Evolutionary conservation across 2,113 vertebrate genomes (phyloP).

Genomic region (Ornithorhynchus anatinus): DNA sequence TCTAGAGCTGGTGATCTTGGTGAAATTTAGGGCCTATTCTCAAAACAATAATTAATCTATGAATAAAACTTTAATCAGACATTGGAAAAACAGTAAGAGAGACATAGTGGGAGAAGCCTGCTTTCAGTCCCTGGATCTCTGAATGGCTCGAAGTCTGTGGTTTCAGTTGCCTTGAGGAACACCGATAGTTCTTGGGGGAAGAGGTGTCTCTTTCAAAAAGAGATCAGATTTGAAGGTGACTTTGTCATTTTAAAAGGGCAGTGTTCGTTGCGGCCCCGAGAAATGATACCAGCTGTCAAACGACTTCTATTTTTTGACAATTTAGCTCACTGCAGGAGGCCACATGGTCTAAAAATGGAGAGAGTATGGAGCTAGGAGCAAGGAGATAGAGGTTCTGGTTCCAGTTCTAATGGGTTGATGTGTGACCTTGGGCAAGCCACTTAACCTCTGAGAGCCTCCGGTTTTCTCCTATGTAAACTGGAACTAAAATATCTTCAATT

Average conservation of each 20-base stretch:
- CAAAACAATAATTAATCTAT: slow-evolving; percentile 53
- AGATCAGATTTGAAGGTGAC: neutral
- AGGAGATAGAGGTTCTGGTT: no score
- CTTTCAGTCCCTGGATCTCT: neutral
- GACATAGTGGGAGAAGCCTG: slow-evolving; percentile 29
- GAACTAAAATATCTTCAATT: no score
- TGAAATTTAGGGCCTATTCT: slow-evolving; percentile 53
- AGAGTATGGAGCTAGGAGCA: no score
- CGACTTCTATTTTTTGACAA: neutral
- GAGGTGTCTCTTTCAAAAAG: slow-evolving; percentile 6
- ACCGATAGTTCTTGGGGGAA: neutral
- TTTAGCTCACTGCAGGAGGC: no score
- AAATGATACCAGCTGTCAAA: rapidly evolving
- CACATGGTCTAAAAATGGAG: no score
- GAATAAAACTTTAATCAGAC: slow-evolving; percentile 63
- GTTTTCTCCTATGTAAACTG: no score
- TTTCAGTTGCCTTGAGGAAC: slow-evolving; percentile 36
- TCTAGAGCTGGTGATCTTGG: slow-evolving; percentile 55
- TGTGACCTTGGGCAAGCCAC: no score
- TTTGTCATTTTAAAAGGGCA: neutral
- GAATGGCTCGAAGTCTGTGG: neutral
- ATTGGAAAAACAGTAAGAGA: slow-evolving; percentile 35
- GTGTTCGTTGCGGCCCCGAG: neutral
- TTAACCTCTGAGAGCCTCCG: no score
- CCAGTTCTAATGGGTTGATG: no score